Evolutionary conservation across 2,888 invertebrate species (phyloP).

Genomic region (Nephrocerus scutellatus): DNA sequence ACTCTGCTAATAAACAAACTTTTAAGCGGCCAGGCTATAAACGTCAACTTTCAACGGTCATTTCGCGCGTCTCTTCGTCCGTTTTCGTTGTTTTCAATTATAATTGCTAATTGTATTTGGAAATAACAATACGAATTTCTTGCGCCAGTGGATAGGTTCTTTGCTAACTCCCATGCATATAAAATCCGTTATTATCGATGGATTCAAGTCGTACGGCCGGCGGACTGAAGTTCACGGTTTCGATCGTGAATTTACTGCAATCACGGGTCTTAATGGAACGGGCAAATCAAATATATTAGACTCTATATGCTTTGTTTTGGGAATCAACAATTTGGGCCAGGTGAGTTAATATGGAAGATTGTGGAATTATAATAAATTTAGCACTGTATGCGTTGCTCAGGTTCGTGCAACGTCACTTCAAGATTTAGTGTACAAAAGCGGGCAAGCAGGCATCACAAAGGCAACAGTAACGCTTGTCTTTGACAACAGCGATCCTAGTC

Average conservation of each 20-base stretch:
- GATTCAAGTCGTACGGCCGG: constrained; percentile 96
- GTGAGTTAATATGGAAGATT: constrained; percentile 53
- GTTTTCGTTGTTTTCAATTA: too few relatives aligned
- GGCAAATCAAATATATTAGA: constrained; percentile 98
- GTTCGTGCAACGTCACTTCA: constrained; percentile 84
- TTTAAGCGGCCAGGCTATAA: too few relatives aligned
- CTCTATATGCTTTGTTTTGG: constrained; percentile 94
- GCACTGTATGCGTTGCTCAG: constrained; percentile 53
- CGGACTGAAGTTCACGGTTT: constrained; percentile 87
- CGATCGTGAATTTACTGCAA: constrained; percentile 93
- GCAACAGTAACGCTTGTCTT: constrained; percentile 94
- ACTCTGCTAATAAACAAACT: too few relatives aligned
- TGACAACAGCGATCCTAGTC: constrained; percentile 75
- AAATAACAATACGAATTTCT: too few relatives aligned
- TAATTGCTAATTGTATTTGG: too few relatives aligned
- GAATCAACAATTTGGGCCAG: constrained; percentile 85
- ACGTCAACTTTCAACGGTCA: too few relatives aligned
- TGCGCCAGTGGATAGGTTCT: too few relatives aligned
- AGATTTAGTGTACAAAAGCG: constrained; percentile 96
- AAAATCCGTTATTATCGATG: constrained; percentile 86
- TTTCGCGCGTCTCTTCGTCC: too few relatives aligned
- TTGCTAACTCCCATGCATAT: constrained; percentile 92
- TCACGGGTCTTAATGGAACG: constrained; percentile 95
- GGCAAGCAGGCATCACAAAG: constrained; percentile 91
- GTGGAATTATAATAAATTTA: background rate